A percentile compares a stretch with the other conserved stretches of the same genome.
These are phyloP conservation scores for Ophion slaviceki DNA, from an alignment of 2,888 invertebrate genomes.

Conservation along the genomic window DNA sequence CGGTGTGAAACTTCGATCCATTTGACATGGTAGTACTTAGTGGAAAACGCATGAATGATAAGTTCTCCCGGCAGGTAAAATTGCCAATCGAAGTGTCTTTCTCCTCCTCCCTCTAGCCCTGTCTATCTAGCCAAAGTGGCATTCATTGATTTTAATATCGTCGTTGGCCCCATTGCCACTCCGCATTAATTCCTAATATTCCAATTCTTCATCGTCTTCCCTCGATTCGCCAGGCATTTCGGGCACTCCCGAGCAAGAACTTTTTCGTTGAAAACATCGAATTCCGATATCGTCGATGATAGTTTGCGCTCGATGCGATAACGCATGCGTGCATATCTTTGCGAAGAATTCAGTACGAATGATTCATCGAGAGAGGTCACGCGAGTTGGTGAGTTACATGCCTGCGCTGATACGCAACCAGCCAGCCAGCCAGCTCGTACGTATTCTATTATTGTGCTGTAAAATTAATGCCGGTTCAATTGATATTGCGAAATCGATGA, in stretches of 20 bases:
- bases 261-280: conserved; percentile 32
- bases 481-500: conserved; percentile 62
- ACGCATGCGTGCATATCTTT: neutral
- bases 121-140: conserved; percentile 40
- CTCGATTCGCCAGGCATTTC: conserved; percentile 15
- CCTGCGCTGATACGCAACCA: conserved; percentile 10
- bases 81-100: conserved; percentile 47
- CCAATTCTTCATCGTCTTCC: conserved; percentile 2
- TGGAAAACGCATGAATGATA: conserved; percentile 35
- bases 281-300: conserved; percentile 29
- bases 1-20: conserved; percentile 56
- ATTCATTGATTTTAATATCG: conserved; percentile 66
- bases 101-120: conserved; percentile 8
- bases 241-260: neutral
- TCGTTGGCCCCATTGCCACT: conserved; percentile 27
- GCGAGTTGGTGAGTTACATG: conserved; percentile 33
- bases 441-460: conserved; percentile 46
- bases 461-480: conserved; percentile 60
- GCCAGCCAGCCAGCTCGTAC: neutral
- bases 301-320: neutral
- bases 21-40: neutral
- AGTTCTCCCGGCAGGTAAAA: conserved; percentile 30
- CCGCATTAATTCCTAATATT: conserved; percentile 40
- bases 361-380: conserved; percentile 48
- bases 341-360: conserved; percentile 49